Evolutionary conservation across 2,113 vertebrate genomes (phyloP).

Genomic region (Procavia capensis): DNA sequence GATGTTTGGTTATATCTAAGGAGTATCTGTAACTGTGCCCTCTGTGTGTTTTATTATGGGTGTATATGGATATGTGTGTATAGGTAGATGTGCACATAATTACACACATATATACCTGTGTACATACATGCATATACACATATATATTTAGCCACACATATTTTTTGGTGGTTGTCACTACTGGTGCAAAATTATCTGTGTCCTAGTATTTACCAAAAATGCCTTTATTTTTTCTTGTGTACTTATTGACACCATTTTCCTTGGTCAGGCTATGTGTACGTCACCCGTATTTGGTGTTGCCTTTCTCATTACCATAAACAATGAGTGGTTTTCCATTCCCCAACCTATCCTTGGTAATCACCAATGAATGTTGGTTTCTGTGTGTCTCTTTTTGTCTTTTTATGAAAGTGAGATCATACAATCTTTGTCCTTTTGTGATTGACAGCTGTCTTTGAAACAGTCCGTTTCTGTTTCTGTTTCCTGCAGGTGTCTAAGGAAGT

Average conservation of each 20-base stretch:
- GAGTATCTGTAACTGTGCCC: neutral
- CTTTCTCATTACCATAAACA: neutral
- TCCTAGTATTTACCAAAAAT: neutral
- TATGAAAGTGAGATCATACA: neutral
- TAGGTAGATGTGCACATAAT: no score
- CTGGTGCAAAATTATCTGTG: neutral
- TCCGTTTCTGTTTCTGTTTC: constrained; percentile 43
- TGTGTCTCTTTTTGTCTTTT: neutral
- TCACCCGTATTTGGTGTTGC: neutral
- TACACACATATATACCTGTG: neutral
- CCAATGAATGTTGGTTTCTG: neutral
- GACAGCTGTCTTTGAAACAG: neutral
- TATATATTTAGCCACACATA: neutral
- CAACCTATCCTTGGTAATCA: neutral
- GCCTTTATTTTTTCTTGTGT: neutral
- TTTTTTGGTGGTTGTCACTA: neutral
- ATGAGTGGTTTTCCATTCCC: no score
- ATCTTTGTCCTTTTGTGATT: neutral
- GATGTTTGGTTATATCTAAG: neutral
- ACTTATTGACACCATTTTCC: neutral
- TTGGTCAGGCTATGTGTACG: neutral
- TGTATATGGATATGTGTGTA: neutral
- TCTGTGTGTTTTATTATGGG: neutral
- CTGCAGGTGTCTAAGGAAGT: constrained; percentile 87
- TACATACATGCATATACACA: neutral